Evolutionary conservation across 2,888 invertebrate genomes (phyloP), one percentile per base, ranked within the genome.

Genomic region (Megamerina dolium): DNA sequence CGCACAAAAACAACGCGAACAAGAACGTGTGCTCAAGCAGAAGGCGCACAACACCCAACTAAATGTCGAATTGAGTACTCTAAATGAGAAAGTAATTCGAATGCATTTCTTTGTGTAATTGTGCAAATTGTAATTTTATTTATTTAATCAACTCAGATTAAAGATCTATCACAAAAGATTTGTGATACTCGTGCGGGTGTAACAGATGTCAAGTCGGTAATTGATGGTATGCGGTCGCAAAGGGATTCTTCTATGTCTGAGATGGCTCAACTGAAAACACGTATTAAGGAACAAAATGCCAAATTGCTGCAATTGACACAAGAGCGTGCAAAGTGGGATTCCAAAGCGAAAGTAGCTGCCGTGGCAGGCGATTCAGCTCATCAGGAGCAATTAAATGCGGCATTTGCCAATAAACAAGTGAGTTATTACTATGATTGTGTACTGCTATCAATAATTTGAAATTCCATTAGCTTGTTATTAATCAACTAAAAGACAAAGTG

Each of bases 151-250:
- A 12, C 63, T 78, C 18, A 71, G 81, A 85, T 89, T 19, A 82
- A 82, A 51, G 89, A 90, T 61, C 71, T 90, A 39, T 85, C 85
- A 8, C 81, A 81, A 54, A 86, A 86, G 64, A 88, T 91, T 52
- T 83, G 83, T 57, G 87, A 88, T 61, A 87, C 89, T 0, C 77
- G 87, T 14, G 84, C 87, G 5, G 88, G 87, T 3, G 93, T 96
- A 0, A 88, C 92, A 0, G 84, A 87, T 27, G 87, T 92, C 3
- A 96, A 96, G 70, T 81, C 88, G 1, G 88, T 90, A n/a, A 99
- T 99, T 45, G 97, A 99, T 66, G 87, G 88, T 1, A 96, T 96
- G 96, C 76, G 87, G 40, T 79, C 85, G 0, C 90, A 90, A n/a
- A 78, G 97, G 4, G 97, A 99, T 67, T 75, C 85, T 0, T 91